Evolutionary conservation across 2,797 vertebrate genomes (phyloP), one percentile per base, ranked within the genome.

Genomic region (Stomatorhinus walkeri): DNA sequence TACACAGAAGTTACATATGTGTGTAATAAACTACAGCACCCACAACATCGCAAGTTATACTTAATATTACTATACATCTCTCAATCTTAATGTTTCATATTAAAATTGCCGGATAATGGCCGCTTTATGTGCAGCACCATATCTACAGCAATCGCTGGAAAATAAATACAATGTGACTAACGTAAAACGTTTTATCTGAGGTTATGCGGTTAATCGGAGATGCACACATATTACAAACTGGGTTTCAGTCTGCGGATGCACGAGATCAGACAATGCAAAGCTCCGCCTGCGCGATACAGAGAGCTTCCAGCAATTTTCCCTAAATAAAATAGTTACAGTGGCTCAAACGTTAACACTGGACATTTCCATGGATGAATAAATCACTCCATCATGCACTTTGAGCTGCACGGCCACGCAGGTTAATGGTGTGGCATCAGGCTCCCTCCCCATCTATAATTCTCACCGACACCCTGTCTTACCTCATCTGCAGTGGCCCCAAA

Each of bases 401-500:
- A 61, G 22, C 22, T 22, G 59, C 59, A 61, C 59, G 22, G n/a
- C 22, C 59, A 61, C 7, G 59, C 59, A 61, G 59, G 59, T 61
- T 24, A 61, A 61, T 8, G 22, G 9, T 61, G 59, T 24, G 59
- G 22, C 22, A 24, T 61, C 59, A 24, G 72, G 36, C 36, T 40
- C 14, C 72, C 36, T n/a, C 36, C 72, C 24, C 10, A 1, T 28
- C 28, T 12, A 12, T 4, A 64, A 68, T 28, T 28, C 64, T 14
- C 32, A 79, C 36, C 14, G 14, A 79, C 68, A 72, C 10, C 43
- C 43, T 5, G 40, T 48, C 94, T 94, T 76, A 95, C 94, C 94
- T 94, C 92, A 59, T 68, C 87, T 88, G 89, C 92, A 91, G 93
- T 92, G 91, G 93, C 89, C 90, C 91, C 93, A 91, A 91, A 91